phyloP scores from a whole-genome alignment of 2,113 vertebrate genomes.

The Corydoras maculifer region DNA sequence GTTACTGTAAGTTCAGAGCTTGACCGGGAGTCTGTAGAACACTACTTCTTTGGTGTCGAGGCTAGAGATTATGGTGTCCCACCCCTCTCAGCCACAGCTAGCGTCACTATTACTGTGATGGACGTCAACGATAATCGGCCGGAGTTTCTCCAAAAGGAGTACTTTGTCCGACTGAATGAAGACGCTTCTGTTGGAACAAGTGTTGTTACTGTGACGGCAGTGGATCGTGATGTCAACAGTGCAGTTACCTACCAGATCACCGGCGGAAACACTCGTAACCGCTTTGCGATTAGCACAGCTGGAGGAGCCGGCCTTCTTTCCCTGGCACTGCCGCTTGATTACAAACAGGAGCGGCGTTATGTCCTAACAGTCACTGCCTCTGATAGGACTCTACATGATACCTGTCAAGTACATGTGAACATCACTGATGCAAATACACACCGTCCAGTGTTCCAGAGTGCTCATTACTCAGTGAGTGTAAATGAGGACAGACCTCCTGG shows the following conservation, averaged over 20 bases:
- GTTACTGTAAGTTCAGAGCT: slow-evolving; percentile 87
- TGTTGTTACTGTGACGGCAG: slow-evolving; percentile 83
- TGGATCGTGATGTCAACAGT: slow-evolving; percentile 93
- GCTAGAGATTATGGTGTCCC: slow-evolving; percentile 88
- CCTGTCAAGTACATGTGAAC: slow-evolving; percentile 91
- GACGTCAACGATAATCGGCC: slow-evolving; percentile 97
- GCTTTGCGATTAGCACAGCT: slow-evolving; percentile 93
- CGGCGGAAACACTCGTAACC: slow-evolving; percentile 91
- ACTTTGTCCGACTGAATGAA: slow-evolving; percentile 89
- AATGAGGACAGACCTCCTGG: slow-evolving; percentile 88
- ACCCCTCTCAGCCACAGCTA: slow-evolving; percentile 85
- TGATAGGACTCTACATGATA: slow-evolving; percentile 90
- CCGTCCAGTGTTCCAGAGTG: slow-evolving; percentile 91
- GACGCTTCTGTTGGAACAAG: slow-evolving; percentile 89
- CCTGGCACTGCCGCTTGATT: slow-evolving; percentile 88
- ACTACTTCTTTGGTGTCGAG: slow-evolving; percentile 93
- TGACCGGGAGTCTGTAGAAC: slow-evolving; percentile 89
- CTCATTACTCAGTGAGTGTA: slow-evolving; percentile 90
- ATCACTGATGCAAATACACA: slow-evolving; percentile 97
- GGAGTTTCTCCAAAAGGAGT: slow-evolving; percentile 90
- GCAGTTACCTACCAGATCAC: slow-evolving; percentile 96
- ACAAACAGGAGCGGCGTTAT: slow-evolving; percentile 95
- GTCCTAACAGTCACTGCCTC: slow-evolving; percentile 90
- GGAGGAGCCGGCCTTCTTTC: slow-evolving; percentile 84
- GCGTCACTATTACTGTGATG: slow-evolving; percentile 91